Evolutionary conservation across 2,888 invertebrate genomes (phyloP), one percentile per base, ranked within the genome.

Genomic region (Rhyacophila evoluta): DNA sequence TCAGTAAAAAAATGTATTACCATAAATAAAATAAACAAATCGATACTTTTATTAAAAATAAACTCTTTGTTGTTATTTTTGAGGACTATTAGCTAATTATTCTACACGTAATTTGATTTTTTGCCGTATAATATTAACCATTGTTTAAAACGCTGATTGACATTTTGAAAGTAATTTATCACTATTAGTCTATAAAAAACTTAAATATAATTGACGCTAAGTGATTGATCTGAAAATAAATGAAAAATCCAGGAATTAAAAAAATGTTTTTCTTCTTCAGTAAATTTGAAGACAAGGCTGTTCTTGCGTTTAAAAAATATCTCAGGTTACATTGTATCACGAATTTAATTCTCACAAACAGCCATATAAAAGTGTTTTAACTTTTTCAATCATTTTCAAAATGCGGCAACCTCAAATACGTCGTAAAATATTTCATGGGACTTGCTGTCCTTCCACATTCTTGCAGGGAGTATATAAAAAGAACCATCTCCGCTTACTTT

Each of bases 361-460:
- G 25, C 76, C 25, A 77, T 77, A 73, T 73, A 77, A 67, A 73
- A 41, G 72, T 33, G 67, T 73, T 72, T 67, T 41, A 36, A 33
- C 36, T 72, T 73, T 77, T 77, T 77, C 77, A 73, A 77, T 77
- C 72, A 41, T 77, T 77, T 67, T 68, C 28, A 15, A 73, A 37
- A 36, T 29, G 55, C 67, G 12, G 15, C 33, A 25, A 39, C 73
- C 39, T 67, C 68, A 68, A 41, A 77, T 33, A 28, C 25, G 15
- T 70, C 55, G 37, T 72, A 77, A 77, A 77, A 77, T 69, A 69
- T 77, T 68, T 68, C 55, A 55, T 55, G 25, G 19, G 55, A 55
- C n/a, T 39, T 12, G 55, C 6, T 55, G 25, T 55, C 55, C 41
- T 41, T 41, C 41, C 2, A 11, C 41, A 41, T 41, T 41, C 41